Conservation (phyloP, 2,113 vertebrate genomes). For the Neomonachus schauinslandi region DNA sequence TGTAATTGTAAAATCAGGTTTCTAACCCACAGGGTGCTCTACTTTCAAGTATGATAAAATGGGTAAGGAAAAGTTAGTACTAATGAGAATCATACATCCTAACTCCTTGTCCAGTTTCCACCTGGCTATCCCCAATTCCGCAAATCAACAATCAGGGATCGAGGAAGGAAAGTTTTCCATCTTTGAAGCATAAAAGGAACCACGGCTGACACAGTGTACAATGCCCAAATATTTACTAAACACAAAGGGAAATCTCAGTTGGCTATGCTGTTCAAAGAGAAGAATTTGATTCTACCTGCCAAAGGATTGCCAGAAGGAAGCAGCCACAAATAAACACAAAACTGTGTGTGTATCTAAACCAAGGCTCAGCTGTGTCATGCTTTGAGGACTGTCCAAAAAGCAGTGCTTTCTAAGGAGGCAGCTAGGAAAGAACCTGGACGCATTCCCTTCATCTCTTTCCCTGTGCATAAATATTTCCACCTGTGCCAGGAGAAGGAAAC, state of each 20-base stretch:
- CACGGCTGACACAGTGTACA: not conserved
- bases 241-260: slow-evolving; percentile 7
- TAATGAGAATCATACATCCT: not conserved
- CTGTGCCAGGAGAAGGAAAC: not conserved
- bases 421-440: slow-evolving; percentile 50
- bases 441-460: not conserved
- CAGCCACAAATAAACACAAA: not conserved
- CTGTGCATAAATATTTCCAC: slow-evolving; percentile 3
- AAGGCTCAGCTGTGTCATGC: not conserved
- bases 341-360: not conserved
- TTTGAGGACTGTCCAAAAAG: slow-evolving; percentile 61
- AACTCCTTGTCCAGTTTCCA: not conserved
- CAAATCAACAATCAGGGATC: not conserved
- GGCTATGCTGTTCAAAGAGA: not conserved
- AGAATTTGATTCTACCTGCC: slow-evolving; percentile 44
- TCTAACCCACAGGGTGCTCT: not conserved
- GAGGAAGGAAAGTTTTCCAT: not conserved
- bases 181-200: not conserved
- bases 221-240: slow-evolving; percentile 48
- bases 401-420: slow-evolving; percentile 54
- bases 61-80: not conserved
- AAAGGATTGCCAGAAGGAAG: slow-evolving; percentile 45
- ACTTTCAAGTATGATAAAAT: not conserved
- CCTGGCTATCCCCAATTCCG: not conserved
- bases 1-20: not conserved